Base-by-base conservation (phyloP, 2,113 vertebrate genomes). In the Lamprotornis superbus region DNA sequence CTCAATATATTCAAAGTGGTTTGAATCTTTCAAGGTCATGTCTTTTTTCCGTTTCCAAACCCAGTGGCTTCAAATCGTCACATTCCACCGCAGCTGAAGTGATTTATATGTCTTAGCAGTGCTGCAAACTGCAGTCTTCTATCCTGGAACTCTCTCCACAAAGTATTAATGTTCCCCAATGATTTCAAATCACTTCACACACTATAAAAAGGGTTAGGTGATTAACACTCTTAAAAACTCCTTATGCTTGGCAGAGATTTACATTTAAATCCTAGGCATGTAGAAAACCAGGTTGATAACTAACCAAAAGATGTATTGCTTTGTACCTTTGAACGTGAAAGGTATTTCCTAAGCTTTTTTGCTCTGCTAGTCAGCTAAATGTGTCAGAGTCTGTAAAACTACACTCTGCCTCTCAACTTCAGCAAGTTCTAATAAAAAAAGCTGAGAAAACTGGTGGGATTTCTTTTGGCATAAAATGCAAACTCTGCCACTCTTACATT, bases 221-320 rank as follows among this genome's bases (percentile, higher is more conserved):
- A 97, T 95, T 95, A 96, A 91, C 67, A 80, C 63, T 60, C 59
- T 91, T 87, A 83, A 83, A 83, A 90, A 65, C 16, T 73, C n/a
- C 87, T 87, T 73, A 61, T 57, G 55, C 86, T 88, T 93, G 57
- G 70, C 67, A 85, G 73, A 80, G 93, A 76, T 61, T 95, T 91
- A 80, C 42, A 74, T 95, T 95, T 77, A 79, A 76, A 94, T 85
- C 87, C 42, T n/a, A 57, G 15, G 59, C 70, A 63, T 77, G 70
- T 50, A 65, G 78, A 80, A 89, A 93, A 78, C 28, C 75, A 63
- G 59, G 61, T 19, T 90, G 87, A 93, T 67, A 52, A 39, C 20
- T 78, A 94, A 59, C 61, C 19, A 57, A 19, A 49, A 75, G 79
- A 53, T 61, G 19, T 76, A 87, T 87, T 83, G 85, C 76, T 89